Base-by-base conservation (phyloP, 2,797 vertebrate genomes). In the Florisuga fusca region DNA sequence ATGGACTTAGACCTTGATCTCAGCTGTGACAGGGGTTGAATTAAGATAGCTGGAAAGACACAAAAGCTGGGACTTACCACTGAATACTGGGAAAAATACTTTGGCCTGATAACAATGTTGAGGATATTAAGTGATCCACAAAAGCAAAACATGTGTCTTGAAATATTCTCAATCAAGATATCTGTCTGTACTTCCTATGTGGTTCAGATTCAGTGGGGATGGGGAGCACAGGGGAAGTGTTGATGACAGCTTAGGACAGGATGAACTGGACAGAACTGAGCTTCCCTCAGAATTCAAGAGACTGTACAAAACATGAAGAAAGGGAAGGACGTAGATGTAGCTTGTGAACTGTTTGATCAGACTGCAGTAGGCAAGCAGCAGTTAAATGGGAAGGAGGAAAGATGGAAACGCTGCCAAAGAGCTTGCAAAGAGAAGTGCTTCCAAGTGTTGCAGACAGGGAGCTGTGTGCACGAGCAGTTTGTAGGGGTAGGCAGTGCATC, bases 11-110 rank as follows among this genome's bases (percentile, higher is more conserved):
- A 29, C 34, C 78, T 78, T 64, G 31, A 34, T 79, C 7, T 67
- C 15, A 50, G 33, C 31, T 71, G 25, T 58, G 36, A 17, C 38
- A 36, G 36, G 29, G 26, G 18, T 41, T 69, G n/a, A 68, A 15
- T 16, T 38, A 8, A 0, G 0, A 21, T 15, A 54, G 57, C 31
- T 51, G 57, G n/a, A 85, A 86, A 10, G 6, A 21, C 13, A 25
- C 7, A n/a, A 26, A 62, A 16, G 4, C 53, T 87, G 75, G 21
- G 33, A 54, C 26, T 8, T 10, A 43, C 74, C 53, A 29, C 9
- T 51, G 48, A 73, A 43, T 14, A 20, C 12, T 4, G 55, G 58
- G 22, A 55, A 62, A 73, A 81, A 33, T 51, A 20, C 19, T 78
- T 72, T 29, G 21, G 36, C 26, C 26, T 80, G 26, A 25, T 51